phyloP scores from a whole-genome alignment of 2,797 vertebrate genomes.

The Hypotaenidia okinawae region DNA sequence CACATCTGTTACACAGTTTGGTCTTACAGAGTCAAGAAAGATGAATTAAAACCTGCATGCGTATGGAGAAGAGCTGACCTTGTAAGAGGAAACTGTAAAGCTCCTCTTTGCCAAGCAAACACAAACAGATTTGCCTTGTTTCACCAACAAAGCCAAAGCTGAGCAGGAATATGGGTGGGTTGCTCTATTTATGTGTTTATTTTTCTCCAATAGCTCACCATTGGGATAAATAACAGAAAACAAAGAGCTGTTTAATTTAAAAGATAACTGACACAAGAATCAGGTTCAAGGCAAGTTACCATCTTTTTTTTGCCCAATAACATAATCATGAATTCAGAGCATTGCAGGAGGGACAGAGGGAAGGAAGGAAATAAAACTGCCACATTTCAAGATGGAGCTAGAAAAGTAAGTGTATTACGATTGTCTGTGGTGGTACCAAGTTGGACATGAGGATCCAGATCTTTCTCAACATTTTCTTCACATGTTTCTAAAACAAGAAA shows the following conservation, averaged over 20 bases:
- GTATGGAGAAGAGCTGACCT: neutral
- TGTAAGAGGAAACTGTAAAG: neutral
- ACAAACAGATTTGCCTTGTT: neutral
- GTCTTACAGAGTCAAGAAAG: neutral
- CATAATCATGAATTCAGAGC: neutral
- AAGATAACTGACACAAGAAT: neutral
- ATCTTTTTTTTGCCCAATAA: neutral
- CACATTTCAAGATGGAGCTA: neutral
- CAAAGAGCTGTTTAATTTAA: neutral
- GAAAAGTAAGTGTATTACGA: neutral
- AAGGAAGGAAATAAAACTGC: neutral
- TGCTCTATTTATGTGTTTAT: neutral
- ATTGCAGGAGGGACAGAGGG: neutral
- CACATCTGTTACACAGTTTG: neutral
- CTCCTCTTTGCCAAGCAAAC: neutral
- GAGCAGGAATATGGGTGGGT: neutral
- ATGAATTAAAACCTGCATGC: neutral
- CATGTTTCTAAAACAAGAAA: neutral
- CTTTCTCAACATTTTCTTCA: neutral
- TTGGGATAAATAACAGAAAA: neutral
- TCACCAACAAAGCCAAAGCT: neutral
- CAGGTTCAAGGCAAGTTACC: neutral
- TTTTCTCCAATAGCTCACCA: neutral
- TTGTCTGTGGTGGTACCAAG: neutral
- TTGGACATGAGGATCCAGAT: neutral